Percentiles rank a stretch among this genome's conserved stretches.
Conservation (phyloP, 2,888 invertebrate genomes). For the Tipula confusa region DNA sequence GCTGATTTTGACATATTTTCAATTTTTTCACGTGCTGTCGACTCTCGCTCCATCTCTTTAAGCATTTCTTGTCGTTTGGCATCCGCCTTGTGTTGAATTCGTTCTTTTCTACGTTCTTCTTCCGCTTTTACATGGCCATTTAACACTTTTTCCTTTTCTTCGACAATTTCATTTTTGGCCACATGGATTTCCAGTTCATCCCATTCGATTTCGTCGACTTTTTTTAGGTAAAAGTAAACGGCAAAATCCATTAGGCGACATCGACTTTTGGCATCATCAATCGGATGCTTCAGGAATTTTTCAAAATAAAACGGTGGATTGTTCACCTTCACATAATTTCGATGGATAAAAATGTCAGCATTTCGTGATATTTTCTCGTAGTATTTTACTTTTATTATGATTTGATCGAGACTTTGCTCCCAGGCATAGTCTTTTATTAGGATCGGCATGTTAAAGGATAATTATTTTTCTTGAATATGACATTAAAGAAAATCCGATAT, state of each 20-base stretch:
- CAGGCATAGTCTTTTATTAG: slow-evolving; percentile 70
- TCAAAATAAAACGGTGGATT: slow-evolving; percentile 72
- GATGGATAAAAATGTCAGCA: slow-evolving; percentile 64
- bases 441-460: slow-evolving; percentile 58
- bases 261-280: slow-evolving; percentile 60
- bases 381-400: slow-evolving; percentile 64
- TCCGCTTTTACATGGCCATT: slow-evolving; percentile 55
- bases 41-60: slow-evolving; percentile 53
- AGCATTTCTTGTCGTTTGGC: slow-evolving; percentile 56
- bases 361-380: slow-evolving; percentile 56
- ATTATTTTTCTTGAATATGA: not conserved
- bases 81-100: slow-evolving; percentile 52
- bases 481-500: not conserved
- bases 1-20: slow-evolving; percentile 59
- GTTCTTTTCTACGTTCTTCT: slow-evolving; percentile 55
- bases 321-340: slow-evolving; percentile 67
- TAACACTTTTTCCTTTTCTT: slow-evolving; percentile 56
- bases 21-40: slow-evolving; percentile 57
- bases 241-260: slow-evolving; percentile 60
- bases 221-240: slow-evolving; percentile 63
- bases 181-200: slow-evolving; percentile 54
- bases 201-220: slow-evolving; percentile 57
- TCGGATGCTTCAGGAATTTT: slow-evolving; percentile 59
- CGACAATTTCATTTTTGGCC: slow-evolving; percentile 55
- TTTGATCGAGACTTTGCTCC: slow-evolving; percentile 61